Conservation (phyloP, 2,113 vertebrate species). For the Dasypus novemcinctus region DNA sequence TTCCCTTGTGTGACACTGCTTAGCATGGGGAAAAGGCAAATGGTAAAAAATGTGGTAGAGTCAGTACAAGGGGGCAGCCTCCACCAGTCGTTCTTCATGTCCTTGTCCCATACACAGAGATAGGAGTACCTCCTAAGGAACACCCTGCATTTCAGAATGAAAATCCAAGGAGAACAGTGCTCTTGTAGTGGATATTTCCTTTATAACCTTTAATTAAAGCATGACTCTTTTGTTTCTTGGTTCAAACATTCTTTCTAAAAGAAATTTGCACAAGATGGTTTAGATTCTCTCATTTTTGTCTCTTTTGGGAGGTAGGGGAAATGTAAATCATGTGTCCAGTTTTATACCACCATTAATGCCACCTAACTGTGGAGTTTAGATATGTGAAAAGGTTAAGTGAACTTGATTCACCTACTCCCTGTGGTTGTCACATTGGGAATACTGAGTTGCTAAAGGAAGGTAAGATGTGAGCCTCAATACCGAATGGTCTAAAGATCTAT, state of each 20-base stretch:
- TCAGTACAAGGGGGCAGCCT: neutral
- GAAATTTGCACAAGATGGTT: neutral
- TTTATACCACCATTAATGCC: neutral
- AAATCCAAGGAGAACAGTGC: neutral
- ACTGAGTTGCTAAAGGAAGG: neutral
- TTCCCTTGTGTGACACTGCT: neutral
- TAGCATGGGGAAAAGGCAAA: neutral
- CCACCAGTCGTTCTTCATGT: neutral
- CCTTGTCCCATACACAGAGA: neutral
- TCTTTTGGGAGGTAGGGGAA: neutral
- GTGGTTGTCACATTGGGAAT: neutral
- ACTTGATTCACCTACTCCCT: constrained; percentile 48
- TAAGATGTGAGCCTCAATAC: neutral
- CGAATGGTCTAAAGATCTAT: neutral
- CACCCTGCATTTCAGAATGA: neutral
- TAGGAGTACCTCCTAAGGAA: neutral
- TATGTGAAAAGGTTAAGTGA: constrained; percentile 62
- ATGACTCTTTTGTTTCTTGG: neutral
- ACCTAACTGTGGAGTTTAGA: constrained; percentile 8
- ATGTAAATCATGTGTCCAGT: neutral
- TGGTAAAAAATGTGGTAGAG: neutral
- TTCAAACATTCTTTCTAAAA: constrained; percentile 20
- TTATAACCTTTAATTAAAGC: neutral
- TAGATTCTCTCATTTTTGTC: neutral
- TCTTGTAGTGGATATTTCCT: neutral